Conservation (phyloP, 2,797 vertebrate species). For the Coregonus ussuriensis region DNA sequence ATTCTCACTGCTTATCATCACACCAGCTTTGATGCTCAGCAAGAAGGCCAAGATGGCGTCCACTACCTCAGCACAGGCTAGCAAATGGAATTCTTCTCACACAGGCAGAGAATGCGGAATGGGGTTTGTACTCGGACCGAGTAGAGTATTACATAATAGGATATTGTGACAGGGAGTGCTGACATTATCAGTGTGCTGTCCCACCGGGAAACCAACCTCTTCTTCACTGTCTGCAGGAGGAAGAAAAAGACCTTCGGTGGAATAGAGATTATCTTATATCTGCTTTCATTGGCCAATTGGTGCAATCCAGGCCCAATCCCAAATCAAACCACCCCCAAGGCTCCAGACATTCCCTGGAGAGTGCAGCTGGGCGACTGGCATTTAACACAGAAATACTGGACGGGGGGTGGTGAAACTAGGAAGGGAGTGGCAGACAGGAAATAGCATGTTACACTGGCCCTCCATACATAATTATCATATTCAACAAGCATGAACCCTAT, state of each 20-base stretch:
- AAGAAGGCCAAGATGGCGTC: not conserved
- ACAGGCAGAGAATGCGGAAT: not conserved
- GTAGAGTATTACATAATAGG: conserved; percentile 49
- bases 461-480: not conserved
- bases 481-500: too few species aligned
- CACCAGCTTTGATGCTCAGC: not conserved
- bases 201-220: conserved; percentile 80
- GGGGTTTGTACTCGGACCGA: not conserved
- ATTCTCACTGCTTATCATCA: not conserved
- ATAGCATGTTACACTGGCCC: not conserved
- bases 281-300: conserved; percentile 5
- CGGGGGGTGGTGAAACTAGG: not conserved
- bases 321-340: not conserved
- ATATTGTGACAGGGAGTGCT: conserved; percentile 83
- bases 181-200: conserved; percentile 87
- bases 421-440: not conserved
- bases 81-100: conserved; percentile 30
- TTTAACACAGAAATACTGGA: not conserved
- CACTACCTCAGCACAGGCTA: conserved; percentile 16
- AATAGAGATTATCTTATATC: conserved; percentile 10
- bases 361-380: conserved; percentile 9
- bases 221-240: conserved; percentile 17
- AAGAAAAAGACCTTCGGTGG: conserved; percentile 19
- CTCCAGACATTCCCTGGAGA: not conserved
- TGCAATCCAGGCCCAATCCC: not conserved